Base-by-base conservation (phyloP, 2,797 vertebrate species). In the Galagoides demidoff region DNA sequence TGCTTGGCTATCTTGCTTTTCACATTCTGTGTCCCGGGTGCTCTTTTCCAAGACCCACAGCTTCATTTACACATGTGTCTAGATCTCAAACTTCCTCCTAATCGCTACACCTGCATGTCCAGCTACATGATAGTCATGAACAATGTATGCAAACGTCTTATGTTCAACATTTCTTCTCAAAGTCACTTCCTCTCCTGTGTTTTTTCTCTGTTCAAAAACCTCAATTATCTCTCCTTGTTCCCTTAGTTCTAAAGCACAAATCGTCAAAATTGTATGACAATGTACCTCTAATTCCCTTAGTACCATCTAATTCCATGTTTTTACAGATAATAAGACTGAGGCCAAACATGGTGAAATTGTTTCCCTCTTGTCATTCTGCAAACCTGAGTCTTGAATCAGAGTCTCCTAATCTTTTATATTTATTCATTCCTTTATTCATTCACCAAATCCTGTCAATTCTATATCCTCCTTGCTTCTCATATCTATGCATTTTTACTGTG, bases 371-470 rank as follows among this genome's bases (percentile, higher is more conserved):
- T 63, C 39, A 90, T 95, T 86, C 68, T 89, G 55, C 39, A 92
- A 82, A 86, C 55, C 37, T 12, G 88, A 3, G 0, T 37, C 25
- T 64, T 31, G 19, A 94, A 63, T 10, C 63, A 66, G 6, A 93
- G 83, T 52, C 77, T 77, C 57, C 45, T 20, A 87, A 90, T 70
- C 45, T 29, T 83, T 87, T 57, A 57, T 5, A 25, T 34, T 87
- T 77, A 87, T 76, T 82, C 68, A 70, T 82, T 76, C 64, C 55
- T 73, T 89, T 77, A 82, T 86, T 85, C 55, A 20, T 83, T 95
- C 31, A 34, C 49, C 83, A 84, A 73, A 64, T 73, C 37, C 57
- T 63, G 7, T 88, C 57, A 43, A 27, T 84, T 83, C 57, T 76
- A 78, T 31, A 49, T 45, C 12, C 31, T 61, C 49, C 43, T 34